These are phyloP conservation scores for Acrocephalus arundinaceus DNA, from an alignment of 2,113 vertebrate species.

Conservation along the genomic window DNA sequence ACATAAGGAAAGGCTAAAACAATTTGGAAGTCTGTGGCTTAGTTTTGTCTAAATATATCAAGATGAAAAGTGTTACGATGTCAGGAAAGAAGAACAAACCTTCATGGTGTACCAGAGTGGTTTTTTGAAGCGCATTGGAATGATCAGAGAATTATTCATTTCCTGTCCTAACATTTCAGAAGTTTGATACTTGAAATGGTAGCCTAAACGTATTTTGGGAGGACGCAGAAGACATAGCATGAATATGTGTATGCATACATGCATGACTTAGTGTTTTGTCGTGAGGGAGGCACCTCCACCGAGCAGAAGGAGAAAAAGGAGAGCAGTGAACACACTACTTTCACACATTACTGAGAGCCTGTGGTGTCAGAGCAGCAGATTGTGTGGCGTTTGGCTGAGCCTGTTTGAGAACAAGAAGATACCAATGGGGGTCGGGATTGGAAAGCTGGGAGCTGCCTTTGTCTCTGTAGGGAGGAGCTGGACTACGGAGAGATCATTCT, in stretches of 20 bases:
- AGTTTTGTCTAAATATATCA: neutral
- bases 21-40: neutral
- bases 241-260: neutral
- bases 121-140: neutral
- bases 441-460: neutral
- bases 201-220: neutral
- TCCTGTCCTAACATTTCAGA: neutral
- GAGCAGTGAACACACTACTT: neutral
- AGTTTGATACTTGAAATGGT: neutral
- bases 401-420: neutral
- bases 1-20: neutral
- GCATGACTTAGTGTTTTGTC: neutral
- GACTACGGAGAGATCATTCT: neutral
- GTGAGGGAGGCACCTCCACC: neutral
- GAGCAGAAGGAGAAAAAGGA: neutral
- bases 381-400: neutral
- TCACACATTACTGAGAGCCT: neutral
- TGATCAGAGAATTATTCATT: neutral
- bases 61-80: neutral
- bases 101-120: neutral
- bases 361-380: neutral
- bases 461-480: neutral
- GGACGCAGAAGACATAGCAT: neutral
- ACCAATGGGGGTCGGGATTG: neutral
- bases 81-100: neutral